Evolutionary conservation across 2,113 vertebrate species (phyloP).

Genomic region (Chitala chitala): DNA sequence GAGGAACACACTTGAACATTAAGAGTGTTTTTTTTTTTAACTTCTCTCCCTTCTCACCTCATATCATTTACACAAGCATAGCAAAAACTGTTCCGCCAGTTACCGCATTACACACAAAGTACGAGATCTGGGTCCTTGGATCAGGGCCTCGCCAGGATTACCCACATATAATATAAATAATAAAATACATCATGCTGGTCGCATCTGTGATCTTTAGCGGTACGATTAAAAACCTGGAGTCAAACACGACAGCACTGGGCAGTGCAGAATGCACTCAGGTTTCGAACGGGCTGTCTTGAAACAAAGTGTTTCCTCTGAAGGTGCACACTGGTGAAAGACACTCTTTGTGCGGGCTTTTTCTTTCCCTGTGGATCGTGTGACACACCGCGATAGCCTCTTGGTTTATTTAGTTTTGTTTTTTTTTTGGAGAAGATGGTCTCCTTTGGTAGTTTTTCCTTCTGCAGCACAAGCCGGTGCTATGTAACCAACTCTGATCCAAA

Average conservation of each 20-base stretch:
- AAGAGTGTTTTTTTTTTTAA: background rate
- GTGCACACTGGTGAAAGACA: conserved; percentile 28
- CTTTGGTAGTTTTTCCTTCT: too few species aligned
- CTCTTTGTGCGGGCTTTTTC: conserved; percentile 36
- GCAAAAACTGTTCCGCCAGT: background rate
- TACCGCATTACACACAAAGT: background rate
- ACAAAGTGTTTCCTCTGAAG: conserved; percentile 20
- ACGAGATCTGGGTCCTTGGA: background rate
- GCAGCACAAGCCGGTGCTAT: too few species aligned
- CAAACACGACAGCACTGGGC: background rate
- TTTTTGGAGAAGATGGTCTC: too few species aligned
- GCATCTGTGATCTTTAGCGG: conserved; percentile 7
- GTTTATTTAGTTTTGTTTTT: too few species aligned
- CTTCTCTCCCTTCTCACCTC: background rate
- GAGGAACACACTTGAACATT: background rate
- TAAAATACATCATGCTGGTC: conserved; percentile 8
- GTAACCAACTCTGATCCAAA: too few species aligned
- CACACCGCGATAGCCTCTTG: conserved; percentile 30
- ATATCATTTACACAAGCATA: conserved; percentile 9
- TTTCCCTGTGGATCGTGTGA: conserved; percentile 33
- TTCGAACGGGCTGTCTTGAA: conserved; percentile 22
- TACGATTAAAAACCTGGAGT: conserved; percentile 11
- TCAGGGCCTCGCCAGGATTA: background rate
- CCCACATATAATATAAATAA: background rate
- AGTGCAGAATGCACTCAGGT: conserved; percentile 21